A percentile compares a stretch with the other conserved stretches of the same genome.
These are phyloP conservation scores for Typhlichthys eigenmanni DNA, from an alignment of 2,797 vertebrate species.

Conservation along the genomic window DNA sequence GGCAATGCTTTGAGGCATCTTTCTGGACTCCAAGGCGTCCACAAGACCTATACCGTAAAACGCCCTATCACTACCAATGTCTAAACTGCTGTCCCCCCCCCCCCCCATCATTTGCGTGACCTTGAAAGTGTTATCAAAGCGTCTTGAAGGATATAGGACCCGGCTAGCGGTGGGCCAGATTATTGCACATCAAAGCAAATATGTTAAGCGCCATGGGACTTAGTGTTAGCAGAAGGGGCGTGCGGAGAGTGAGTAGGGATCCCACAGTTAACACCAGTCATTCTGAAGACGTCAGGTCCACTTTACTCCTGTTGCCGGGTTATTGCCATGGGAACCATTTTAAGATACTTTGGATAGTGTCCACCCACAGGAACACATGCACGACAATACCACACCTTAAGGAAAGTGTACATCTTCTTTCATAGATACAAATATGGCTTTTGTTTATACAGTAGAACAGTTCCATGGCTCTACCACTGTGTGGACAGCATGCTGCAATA, in stretches of 20 bases:
- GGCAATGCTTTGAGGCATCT: too few relatives aligned
- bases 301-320: conserved; percentile 56
- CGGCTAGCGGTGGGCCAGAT: conserved; percentile 26
- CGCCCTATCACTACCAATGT: too few relatives aligned
- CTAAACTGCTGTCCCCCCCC: too few relatives aligned
- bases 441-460: too few relatives aligned
- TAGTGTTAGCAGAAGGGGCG: conserved; percentile 32
- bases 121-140: conserved; percentile 23
- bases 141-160: conserved; percentile 16
- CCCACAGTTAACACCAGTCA: conserved; percentile 36
- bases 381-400: background rate
- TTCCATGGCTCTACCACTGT: too few relatives aligned
- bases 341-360: background rate
- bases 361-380: conserved; percentile 3
- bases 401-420: background rate
- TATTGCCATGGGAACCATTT: conserved; percentile 57
- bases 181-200: conserved; percentile 75
- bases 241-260: conserved; percentile 22
- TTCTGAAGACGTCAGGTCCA: conserved; percentile 53
- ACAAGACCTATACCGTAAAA: too few relatives aligned
- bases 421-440: background rate
- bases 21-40: too few relatives aligned
- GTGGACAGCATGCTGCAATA: too few relatives aligned
- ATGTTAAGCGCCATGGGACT: conserved; percentile 66
- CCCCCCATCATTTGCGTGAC: conserved; percentile 28